A percentile compares a stretch with the other conserved stretches of the same genome.
These are phyloP conservation scores for Brachyrhaphis roseni DNA, from an alignment of 2,797 vertebrate species.

Conservation along the genomic window DNA sequence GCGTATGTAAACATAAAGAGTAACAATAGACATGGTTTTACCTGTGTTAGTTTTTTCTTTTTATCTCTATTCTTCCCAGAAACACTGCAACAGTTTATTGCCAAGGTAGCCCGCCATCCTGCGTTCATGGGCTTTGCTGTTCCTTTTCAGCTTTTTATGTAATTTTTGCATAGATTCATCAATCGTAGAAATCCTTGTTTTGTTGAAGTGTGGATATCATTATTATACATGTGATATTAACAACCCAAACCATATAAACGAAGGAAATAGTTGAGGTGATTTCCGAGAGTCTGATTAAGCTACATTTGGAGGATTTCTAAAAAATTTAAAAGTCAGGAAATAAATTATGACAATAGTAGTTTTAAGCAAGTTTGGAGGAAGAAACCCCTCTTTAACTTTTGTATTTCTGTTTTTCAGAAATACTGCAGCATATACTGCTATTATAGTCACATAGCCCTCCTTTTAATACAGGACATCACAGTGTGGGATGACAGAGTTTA, in stretches of 20 bases:
- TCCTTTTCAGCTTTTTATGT: not conserved
- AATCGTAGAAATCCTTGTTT: not conserved
- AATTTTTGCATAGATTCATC: not conserved
- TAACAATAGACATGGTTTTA: not conserved
- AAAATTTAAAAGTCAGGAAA: not conserved
- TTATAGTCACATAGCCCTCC: conserved; percentile 10
- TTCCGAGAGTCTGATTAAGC: not conserved
- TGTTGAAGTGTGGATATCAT: not conserved
- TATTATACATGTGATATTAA: not conserved
- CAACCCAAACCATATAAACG: not conserved
- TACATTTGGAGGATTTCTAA: not conserved
- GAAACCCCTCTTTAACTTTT: not conserved
- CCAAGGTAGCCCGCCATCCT: not conserved
- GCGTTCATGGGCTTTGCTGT: not conserved
- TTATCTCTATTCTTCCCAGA: not conserved
- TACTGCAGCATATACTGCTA: not conserved
- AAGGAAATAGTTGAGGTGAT: not conserved
- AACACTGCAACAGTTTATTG: not conserved
- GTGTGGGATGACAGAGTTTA: conserved; percentile 30
- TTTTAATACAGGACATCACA: conserved; percentile 39
- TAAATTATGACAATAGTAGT: not conserved
- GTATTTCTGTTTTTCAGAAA: not conserved
- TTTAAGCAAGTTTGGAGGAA: not conserved
- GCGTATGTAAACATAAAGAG: not conserved
- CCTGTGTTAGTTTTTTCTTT: not conserved